Percentiles rank a stretch among this genome's conserved stretches.
Evolutionary conservation across 2,113 vertebrate species (phyloP).

Genomic region (Trochalopteron elliotii): DNA sequence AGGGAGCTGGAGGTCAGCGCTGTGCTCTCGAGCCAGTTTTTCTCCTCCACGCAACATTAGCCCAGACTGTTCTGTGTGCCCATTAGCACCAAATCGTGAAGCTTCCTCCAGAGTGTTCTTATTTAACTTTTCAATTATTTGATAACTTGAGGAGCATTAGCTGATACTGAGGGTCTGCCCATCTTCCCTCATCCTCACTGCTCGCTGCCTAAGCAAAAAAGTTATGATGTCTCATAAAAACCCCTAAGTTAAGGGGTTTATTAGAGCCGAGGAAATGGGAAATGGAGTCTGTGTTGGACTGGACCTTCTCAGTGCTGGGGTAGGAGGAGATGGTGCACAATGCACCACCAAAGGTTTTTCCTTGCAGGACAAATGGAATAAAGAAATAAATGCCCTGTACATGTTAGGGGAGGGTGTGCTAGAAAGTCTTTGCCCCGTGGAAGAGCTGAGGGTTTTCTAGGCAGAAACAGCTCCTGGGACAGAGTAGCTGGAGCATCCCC

Average conservation of each 20-base stretch:
- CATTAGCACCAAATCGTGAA: conserved; percentile 42
- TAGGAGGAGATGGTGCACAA: neutral
- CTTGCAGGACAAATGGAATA: neutral
- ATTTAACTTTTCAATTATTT: conserved; percentile 66
- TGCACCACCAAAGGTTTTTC: neutral
- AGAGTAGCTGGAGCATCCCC: neutral
- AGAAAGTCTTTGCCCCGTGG: rapidly evolving
- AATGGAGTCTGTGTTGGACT: neutral
- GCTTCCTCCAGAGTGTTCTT: conserved; percentile 57
- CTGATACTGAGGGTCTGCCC: neutral
- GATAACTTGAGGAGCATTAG: conserved; percentile 37
- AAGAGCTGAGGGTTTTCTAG: neutral
- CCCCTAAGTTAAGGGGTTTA: neutral
- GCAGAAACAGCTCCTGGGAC: neutral
- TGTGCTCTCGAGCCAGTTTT: neutral
- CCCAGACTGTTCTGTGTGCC: neutral
- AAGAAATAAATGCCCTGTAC: neutral
- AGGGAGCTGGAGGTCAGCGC: neutral
- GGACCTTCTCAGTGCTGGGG: neutral
- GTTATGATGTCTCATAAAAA: neutral
- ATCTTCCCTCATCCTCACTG: neutral
- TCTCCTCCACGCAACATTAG: conserved; percentile 56
- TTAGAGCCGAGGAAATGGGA: neutral
- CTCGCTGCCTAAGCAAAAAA: rapidly evolving
- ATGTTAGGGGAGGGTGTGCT: neutral